Evolutionary conservation across 2,797 vertebrate genomes (phyloP).

Genomic region (Eospalax fontanierii): DNA sequence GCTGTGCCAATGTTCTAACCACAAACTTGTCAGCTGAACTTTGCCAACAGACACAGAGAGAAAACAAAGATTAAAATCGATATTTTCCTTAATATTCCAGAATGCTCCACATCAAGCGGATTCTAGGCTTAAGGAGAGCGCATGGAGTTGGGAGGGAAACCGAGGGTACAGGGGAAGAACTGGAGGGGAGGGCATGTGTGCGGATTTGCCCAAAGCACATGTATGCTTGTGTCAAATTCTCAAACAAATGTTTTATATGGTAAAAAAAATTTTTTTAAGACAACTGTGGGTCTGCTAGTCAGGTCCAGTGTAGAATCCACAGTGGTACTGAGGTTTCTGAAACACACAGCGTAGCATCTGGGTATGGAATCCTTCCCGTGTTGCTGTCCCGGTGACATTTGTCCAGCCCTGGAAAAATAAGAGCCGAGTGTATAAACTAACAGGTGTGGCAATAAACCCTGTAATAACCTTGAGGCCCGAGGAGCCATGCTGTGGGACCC

Average conservation of each 20-base stretch:
- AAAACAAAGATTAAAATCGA: no score
- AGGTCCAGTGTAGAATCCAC: neutral
- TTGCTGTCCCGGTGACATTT: neutral
- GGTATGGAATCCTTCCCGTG: neutral
- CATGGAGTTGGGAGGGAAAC: no score
- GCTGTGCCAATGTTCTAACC: no score
- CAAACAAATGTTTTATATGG: no score
- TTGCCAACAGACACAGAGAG: no score
- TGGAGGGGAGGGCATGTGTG: no score
- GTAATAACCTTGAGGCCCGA: neutral
- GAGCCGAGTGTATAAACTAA: neutral
- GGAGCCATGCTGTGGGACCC: neutral
- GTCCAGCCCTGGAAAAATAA: neutral
- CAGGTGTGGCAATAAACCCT: conserved; percentile 71
- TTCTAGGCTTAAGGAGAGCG: no score
- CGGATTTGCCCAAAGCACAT: neutral
- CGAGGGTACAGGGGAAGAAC: no score
- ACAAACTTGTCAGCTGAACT: no score
- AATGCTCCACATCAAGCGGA: no score
- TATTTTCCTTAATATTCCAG: no score
- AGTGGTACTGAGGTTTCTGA: neutral
- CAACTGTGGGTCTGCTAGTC: neutral
- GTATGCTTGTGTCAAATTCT: neutral
- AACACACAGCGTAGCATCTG: neutral
- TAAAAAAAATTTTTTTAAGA: no score